phyloP scores from a whole-genome alignment of 2,888 invertebrate genomes.

The Epinotia bilunana region DNA sequence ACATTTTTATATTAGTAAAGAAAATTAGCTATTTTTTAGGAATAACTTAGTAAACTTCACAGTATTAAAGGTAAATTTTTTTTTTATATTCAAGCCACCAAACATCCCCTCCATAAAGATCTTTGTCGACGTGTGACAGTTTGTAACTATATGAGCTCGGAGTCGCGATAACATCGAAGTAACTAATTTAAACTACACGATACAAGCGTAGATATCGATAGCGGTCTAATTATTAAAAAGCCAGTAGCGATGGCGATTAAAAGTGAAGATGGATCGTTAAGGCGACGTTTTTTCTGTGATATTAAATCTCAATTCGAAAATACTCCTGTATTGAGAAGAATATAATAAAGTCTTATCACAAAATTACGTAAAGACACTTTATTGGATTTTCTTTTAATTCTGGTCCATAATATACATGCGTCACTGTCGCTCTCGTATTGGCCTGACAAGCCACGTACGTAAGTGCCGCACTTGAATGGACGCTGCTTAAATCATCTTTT shows the following conservation, averaged over 20 bases:
- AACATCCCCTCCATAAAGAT: not conserved
- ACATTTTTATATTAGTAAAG: no score
- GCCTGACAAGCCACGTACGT: no score
- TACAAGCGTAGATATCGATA: slow-evolving; percentile 38
- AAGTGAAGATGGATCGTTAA: slow-evolving; percentile 30
- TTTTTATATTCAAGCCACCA: not conserved
- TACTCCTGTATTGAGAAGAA: not conserved
- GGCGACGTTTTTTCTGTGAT: slow-evolving; percentile 6
- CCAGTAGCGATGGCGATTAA: slow-evolving; percentile 31
- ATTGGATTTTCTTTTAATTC: not conserved
- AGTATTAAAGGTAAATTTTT: no score
- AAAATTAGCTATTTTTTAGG: no score
- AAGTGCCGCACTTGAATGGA: no score
- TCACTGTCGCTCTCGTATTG: no score
- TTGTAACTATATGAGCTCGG: slow-evolving; percentile 4
- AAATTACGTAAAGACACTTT: not conserved
- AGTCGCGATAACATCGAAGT: slow-evolving; percentile 12
- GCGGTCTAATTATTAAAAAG: slow-evolving; percentile 30
- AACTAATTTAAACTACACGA: slow-evolving; percentile 32
- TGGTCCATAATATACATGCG: no score
- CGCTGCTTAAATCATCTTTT: no score
- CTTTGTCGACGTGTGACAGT: slow-evolving; percentile 18
- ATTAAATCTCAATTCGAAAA: not conserved
- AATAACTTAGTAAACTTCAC: no score
- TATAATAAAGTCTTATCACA: not conserved